phyloP scores from a whole-genome alignment of 2,888 invertebrate species.

The Deroplatys truncata region DNA sequence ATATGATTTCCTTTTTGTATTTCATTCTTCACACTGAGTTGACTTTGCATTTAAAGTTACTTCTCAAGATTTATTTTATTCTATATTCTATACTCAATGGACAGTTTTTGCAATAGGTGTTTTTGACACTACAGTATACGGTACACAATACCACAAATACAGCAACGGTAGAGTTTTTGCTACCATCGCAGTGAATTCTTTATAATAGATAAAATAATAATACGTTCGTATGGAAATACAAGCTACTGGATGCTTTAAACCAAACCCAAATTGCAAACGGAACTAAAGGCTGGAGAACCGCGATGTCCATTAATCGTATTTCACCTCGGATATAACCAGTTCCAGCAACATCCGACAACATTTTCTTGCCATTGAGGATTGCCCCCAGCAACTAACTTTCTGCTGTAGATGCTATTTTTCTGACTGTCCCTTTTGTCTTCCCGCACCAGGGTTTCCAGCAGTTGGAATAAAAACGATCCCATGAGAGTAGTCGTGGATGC shows the following conservation, averaged over 20 bases:
- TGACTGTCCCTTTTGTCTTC: not conserved
- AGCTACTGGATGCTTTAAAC: not conserved
- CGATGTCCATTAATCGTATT: not conserved
- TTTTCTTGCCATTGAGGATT: not conserved
- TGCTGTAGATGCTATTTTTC: not conserved
- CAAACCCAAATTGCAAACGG: not conserved
- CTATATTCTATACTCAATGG: no score
- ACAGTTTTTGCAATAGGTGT: no score
- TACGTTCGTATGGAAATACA: not conserved
- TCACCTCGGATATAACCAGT: not conserved
- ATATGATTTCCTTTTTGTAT: no score
- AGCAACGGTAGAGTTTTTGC: no score
- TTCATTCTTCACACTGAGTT: no score
- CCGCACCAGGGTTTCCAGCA: not conserved
- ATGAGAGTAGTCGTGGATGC: not conserved
- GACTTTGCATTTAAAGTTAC: no score
- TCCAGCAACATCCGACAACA: not conserved
- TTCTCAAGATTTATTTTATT: no score
- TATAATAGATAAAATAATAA: no score
- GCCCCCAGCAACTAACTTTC: not conserved
- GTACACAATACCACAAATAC: no score
- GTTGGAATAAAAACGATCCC: conserved; percentile 1
- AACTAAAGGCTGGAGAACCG: not conserved
- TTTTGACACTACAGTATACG: no score
- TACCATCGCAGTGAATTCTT: no score